A percentile compares a stretch with the other conserved stretches of the same genome.
These are phyloP conservation scores for Montipora capricornis DNA, from an alignment of 64 coral and sea anemone genomes.

Conservation along the genomic window DNA sequence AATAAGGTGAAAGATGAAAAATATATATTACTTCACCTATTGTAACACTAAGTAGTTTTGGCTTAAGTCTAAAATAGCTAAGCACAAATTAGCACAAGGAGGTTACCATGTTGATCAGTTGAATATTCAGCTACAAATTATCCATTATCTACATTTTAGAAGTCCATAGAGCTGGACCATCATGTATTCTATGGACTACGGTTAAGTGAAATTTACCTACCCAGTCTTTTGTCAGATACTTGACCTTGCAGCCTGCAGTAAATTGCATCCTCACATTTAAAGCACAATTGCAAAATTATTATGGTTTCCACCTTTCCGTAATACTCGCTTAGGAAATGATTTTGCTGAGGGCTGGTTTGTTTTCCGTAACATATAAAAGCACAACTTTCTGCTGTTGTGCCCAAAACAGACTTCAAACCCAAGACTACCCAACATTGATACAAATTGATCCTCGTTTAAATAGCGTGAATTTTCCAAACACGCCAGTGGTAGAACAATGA, in stretches of 20 bases:
- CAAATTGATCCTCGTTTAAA: slow-evolving; percentile 31
- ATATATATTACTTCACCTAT: too few relatives aligned
- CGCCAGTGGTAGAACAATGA: slow-evolving; percentile 55
- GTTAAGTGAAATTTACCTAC: too few relatives aligned
- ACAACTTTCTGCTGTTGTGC: slow-evolving; percentile 37
- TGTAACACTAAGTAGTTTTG: too few relatives aligned
- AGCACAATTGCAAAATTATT: slow-evolving; percentile 71
- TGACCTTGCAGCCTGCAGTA: neutral
- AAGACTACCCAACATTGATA: slow-evolving; percentile 57
- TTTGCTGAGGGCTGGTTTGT: neutral
- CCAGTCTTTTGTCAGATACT: neutral
- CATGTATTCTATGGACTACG: too few relatives aligned
- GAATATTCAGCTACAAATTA: too few relatives aligned
- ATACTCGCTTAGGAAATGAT: slow-evolving; percentile 39
- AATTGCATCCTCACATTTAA: neutral
- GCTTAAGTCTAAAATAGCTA: too few relatives aligned
- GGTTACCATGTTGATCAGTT: too few relatives aligned
- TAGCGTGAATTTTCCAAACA: slow-evolving; percentile 67
- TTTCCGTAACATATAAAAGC: slow-evolving; percentile 62
- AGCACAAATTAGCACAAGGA: too few relatives aligned
- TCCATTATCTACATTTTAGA: too few relatives aligned
- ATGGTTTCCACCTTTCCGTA: slow-evolving; percentile 55
- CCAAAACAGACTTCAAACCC: slow-evolving; percentile 29
- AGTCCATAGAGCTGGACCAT: too few relatives aligned
- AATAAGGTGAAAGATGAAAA: too few relatives aligned